Percentiles rank a stretch among this genome's conserved stretches.
Evolutionary conservation across 2,888 invertebrate species (phyloP).

Genomic region (Orthosia cruda): DNA sequence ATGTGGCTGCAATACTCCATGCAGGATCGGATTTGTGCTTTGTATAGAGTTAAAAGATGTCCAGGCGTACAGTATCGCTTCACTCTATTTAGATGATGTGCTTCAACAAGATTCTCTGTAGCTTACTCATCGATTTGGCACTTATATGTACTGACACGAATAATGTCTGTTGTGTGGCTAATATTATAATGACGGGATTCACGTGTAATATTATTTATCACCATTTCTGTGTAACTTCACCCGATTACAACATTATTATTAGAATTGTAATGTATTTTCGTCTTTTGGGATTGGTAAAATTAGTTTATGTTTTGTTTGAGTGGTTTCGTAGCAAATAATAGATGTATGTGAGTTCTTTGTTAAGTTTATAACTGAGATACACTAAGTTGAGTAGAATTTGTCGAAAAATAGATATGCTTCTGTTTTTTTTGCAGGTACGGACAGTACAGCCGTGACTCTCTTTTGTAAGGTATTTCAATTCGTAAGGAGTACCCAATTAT

Average conservation of each 20-base stretch:
- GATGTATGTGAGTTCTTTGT: background rate
- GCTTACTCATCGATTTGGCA: slow-evolving; percentile 56
- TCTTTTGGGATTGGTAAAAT: slow-evolving; percentile 20
- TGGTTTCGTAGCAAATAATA: background rate
- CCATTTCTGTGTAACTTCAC: slow-evolving; percentile 44
- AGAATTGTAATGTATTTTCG: slow-evolving; percentile 30
- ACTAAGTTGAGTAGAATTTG: too few relatives aligned
- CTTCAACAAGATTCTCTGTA: slow-evolving; percentile 11
- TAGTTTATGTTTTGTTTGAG: background rate
- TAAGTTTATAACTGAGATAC: too few relatives aligned
- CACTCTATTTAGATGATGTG: background rate
- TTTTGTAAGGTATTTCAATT: too few relatives aligned
- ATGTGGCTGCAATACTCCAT: too few relatives aligned
- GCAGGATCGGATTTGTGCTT: too few relatives aligned
- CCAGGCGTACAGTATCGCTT: too few relatives aligned
- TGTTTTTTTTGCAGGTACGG: too few relatives aligned
- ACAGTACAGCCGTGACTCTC: too few relatives aligned
- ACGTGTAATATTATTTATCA: slow-evolving; percentile 56
- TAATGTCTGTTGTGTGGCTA: slow-evolving; percentile 27
- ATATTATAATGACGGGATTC: slow-evolving; percentile 41
- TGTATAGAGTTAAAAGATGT: too few relatives aligned
- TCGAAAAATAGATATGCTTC: too few relatives aligned
- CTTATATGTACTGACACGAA: slow-evolving; percentile 33
- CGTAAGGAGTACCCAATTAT: too few relatives aligned
- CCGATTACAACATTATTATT: slow-evolving; percentile 40